Evolutionary conservation across 2,888 invertebrate species (phyloP), one percentile per base, ranked within the genome.

Genomic region (Galeruca laticollis): DNA sequence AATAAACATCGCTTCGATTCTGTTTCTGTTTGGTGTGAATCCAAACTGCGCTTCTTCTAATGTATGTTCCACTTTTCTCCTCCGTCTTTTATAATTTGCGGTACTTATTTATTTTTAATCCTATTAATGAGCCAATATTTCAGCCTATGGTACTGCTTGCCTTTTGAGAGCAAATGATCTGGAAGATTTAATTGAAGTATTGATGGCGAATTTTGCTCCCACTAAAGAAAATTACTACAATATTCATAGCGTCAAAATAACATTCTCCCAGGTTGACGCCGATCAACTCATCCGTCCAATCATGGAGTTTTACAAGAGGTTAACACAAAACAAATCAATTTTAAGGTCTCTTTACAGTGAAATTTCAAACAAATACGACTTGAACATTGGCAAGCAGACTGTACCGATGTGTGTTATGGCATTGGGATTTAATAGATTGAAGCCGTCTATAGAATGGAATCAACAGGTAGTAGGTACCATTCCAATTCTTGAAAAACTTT

Each of bases 141-240:
- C 73, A 81, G 83, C 79, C 64, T 81, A 78, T 70, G 86, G 86
- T n/a, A 81, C 81, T 1, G 86, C 87, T 4, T 87, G 87, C 66
- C 80, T 86, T 0, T 69, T 87, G 1, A 79, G 88, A 40, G 77
- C 85, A 0, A 64, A 79, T 2, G 74, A 79, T 20, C 61, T 84
- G 0, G 76, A 80, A 0, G 84, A 85, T 21, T 56, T 88, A 8
- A 82, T 82, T 0, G 77, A 80, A 2, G 69, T 82, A 1, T 81
- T 87, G 21, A 78, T 84, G 68, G 76, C 79, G 2, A 86, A 86
- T 71, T 68, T 86, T 2, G 80, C 80, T 21, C 77, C 84, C 0
- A 79, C 78, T 40, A 72, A 68, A 0, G 77, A 81, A 21, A 75
- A 83, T 68, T 68, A 76, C 13, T 86, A 79, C 74, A 85, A 85